Base-by-base conservation (phyloP, 2,888 invertebrate species). In the Notodonta ziczac region DNA sequence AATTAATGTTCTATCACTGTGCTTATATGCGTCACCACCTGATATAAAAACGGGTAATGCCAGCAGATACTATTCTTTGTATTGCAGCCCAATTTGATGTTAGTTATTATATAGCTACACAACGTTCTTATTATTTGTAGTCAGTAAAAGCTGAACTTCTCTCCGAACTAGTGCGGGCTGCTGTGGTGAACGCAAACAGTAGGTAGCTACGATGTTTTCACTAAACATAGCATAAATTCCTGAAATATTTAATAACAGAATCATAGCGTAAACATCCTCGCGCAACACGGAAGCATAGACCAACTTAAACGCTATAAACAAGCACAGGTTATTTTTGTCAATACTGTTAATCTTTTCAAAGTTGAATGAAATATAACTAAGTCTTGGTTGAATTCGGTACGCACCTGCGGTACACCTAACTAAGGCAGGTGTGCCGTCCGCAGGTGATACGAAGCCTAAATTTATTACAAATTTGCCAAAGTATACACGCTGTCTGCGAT, bases 321-420 rank as follows among this genome's bases (percentile, higher is more conserved):
- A 66, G 60, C 57, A 65, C 42, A 66, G 67, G 60, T 61, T 71
- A 72, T 68, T 74, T 65, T 61, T 60, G 66, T 69, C 64, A 63
- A 65, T 56, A 54, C 32, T 14, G 9, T 39, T 14, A 56, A 56
- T 16, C 40, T 55, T 66, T 62, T 58, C 65, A 67, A 72, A 75
- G 72, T 75, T 69, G 65, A 74, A 72, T 65, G 72, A 35, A 66
- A 66, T 66, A 51, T 57, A 70, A 66, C 56, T 64, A 44, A 65
- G 66, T 48, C 60, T 64, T 70, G 62, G 71, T 77, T 72, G 61
- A 74, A 65, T 68, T 71, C 57, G 63, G 66, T 60, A 59, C 57
- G 63, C 73, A 78, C 73, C 73, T 74, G 78, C 65, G 66, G 66
- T 58, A 63, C 63, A 62, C 63, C 65, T 67, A 70, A 72, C 70